These are phyloP conservation scores for Anabas testudineus DNA, from an alignment of 2,797 vertebrate genomes.

Conservation along the genomic window DNA sequence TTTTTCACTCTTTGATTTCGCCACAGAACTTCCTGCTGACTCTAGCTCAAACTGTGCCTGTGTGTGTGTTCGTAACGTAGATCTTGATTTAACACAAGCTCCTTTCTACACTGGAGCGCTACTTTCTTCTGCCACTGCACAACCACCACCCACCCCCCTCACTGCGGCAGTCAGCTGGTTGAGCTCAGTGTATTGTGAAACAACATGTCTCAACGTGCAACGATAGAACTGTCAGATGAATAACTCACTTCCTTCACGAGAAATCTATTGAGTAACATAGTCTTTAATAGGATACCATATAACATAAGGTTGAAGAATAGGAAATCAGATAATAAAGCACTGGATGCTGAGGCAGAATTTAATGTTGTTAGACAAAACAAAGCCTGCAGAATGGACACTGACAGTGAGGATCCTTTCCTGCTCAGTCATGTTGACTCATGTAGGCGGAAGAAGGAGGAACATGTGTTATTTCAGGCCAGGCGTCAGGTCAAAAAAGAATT, in stretches of 20 bases:
- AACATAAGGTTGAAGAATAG: background rate
- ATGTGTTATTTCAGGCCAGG: conserved; percentile 23
- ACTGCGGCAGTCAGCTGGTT: conserved; percentile 26
- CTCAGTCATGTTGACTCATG: conserved; percentile 2
- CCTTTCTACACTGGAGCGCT: background rate
- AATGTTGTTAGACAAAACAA: background rate
- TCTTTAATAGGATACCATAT: background rate
- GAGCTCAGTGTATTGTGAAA: conserved; percentile 31
- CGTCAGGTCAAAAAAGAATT: conserved; percentile 35
- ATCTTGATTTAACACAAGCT: conserved; percentile 41
- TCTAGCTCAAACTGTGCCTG: conserved; percentile 16
- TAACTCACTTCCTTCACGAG: conserved; percentile 12
- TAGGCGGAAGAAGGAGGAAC: background rate
- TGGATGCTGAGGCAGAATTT: background rate
- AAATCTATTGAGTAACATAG: background rate
- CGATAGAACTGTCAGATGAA: background rate
- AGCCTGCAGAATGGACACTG: background rate
- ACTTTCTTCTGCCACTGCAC: background rate
- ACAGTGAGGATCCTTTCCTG: background rate
- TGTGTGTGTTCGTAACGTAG: conserved; percentile 6
- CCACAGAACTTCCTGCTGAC: conserved; percentile 60
- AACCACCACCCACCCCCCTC: background rate
- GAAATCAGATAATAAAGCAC: background rate
- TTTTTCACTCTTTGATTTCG: conserved; percentile 43
- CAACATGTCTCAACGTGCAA: conserved; percentile 39